Percentiles rank a stretch among this genome's conserved stretches.
These are phyloP conservation scores for Heliothis subflexa DNA, from an alignment of 1,140 invertebrate genomes.

Conservation along the genomic window DNA sequence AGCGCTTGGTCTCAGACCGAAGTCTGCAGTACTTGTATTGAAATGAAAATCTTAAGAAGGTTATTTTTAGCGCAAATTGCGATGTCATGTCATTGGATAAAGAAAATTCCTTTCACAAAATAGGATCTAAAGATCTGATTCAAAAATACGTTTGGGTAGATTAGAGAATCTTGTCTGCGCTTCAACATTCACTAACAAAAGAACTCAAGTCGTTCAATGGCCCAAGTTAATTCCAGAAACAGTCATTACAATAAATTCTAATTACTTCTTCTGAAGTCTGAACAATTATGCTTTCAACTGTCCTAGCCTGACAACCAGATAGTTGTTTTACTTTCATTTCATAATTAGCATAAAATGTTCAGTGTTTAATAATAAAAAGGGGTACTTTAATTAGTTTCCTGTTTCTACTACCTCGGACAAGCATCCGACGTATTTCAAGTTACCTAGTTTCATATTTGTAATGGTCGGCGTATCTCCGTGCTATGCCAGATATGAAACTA, in stretches of 20 bases:
- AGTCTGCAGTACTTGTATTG: background rate
- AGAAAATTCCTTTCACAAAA: background rate
- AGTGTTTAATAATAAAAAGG: background rate
- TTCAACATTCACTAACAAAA: constrained; percentile 1
- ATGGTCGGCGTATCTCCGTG: constrained; percentile 10
- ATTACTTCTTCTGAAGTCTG: constrained; percentile 14
- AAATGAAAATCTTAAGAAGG: background rate
- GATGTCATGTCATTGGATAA: background rate
- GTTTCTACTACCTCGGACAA: background rate
- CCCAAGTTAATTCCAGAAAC: constrained; percentile 1
- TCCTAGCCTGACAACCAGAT: background rate
- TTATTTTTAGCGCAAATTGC: background rate
- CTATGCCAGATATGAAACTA: constrained; percentile 36
- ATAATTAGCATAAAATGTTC: constrained; percentile 8
- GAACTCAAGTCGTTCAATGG: background rate
- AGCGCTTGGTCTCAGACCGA: background rate
- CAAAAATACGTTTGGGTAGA: background rate
- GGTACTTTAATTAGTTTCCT: background rate
- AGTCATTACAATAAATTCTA: constrained; percentile 12
- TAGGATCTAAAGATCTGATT: background rate
- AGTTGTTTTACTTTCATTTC: constrained; percentile 27
- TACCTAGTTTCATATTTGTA: constrained; percentile 4
- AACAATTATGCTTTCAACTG: constrained; percentile 8
- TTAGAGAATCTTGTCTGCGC: background rate
- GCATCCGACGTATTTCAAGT: constrained; percentile 15